phyloP scores from a whole-genome alignment of 2,888 invertebrate species.

The Molorchus minor region DNA sequence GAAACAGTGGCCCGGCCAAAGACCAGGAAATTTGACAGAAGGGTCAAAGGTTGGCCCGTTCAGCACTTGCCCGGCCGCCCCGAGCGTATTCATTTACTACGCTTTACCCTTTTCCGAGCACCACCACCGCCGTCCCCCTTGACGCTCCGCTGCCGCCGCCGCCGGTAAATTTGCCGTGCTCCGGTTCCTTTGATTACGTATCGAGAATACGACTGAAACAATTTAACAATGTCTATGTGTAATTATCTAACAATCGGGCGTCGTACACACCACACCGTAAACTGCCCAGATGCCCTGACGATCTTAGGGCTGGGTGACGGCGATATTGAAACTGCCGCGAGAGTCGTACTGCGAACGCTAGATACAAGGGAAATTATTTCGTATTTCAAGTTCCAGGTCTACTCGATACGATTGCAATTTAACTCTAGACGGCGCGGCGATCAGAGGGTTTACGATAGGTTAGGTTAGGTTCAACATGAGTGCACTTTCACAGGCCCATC shows the following conservation, averaged over 20 bases:
- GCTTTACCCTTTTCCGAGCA: conserved; percentile 32
- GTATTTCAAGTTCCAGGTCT: neutral
- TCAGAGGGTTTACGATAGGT: too few species aligned
- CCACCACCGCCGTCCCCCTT: conserved; percentile 6
- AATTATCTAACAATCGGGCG: conserved; percentile 35
- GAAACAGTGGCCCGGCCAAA: conserved; percentile 58
- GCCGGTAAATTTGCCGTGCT: conserved; percentile 36
- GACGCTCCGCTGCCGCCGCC: conserved; percentile 11
- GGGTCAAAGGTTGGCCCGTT: conserved; percentile 56
- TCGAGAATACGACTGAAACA: conserved; percentile 44
- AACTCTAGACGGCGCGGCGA: too few species aligned
- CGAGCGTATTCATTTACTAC: conserved; percentile 51
- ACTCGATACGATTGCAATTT: too few species aligned
- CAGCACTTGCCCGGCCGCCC: conserved; percentile 40
- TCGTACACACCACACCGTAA: neutral
- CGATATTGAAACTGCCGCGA: neutral
- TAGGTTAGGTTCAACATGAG: too few species aligned
- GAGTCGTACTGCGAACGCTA: neutral
- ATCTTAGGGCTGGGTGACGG: neutral
- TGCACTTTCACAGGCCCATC: too few species aligned
- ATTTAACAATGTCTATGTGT: conserved; percentile 41
- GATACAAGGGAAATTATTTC: too few species aligned
- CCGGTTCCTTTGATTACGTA: conserved; percentile 49
- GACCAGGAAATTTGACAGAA: conserved; percentile 61
- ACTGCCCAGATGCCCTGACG: neutral